phyloP scores from a whole-genome alignment of 2,797 vertebrate species.

The Phylloscopus collybita region DNA sequence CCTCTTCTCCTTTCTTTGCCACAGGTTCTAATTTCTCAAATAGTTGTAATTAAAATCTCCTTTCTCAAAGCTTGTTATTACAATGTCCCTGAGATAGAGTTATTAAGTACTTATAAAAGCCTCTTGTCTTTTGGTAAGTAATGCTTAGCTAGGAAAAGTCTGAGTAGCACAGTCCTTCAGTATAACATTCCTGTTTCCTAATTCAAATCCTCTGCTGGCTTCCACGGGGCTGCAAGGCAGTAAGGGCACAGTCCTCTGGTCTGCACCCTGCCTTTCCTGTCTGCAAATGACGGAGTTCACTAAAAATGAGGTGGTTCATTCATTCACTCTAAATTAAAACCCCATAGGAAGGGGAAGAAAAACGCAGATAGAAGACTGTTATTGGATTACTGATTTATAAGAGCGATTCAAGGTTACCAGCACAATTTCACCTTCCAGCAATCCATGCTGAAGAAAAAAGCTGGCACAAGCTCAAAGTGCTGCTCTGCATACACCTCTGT shows the following conservation, averaged over 20 bases:
- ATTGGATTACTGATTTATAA: neutral
- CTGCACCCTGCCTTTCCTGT: neutral
- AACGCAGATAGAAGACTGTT: neutral
- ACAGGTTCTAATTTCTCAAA: slow-evolving; percentile 10
- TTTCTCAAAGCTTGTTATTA: neutral
- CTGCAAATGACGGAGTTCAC: neutral
- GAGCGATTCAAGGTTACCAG: neutral
- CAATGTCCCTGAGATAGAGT: neutral
- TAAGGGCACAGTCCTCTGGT: neutral
- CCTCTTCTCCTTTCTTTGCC: neutral
- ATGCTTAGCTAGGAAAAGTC: neutral
- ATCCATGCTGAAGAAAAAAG: neutral
- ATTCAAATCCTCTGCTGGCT: neutral
- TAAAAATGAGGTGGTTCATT: neutral
- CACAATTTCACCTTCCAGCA: neutral
- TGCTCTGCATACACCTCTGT: neutral
- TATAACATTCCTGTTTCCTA: neutral
- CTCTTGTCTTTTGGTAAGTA: neutral
- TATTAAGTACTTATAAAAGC: neutral
- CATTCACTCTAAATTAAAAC: neutral
- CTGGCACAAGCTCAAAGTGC: neutral
- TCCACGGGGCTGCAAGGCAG: neutral
- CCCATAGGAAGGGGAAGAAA: neutral
- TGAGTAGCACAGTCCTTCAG: neutral
- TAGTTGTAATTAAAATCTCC: neutral